phyloP scores from a whole-genome alignment of 2,888 invertebrate genomes.

The Lithophane leautieri region DNA sequence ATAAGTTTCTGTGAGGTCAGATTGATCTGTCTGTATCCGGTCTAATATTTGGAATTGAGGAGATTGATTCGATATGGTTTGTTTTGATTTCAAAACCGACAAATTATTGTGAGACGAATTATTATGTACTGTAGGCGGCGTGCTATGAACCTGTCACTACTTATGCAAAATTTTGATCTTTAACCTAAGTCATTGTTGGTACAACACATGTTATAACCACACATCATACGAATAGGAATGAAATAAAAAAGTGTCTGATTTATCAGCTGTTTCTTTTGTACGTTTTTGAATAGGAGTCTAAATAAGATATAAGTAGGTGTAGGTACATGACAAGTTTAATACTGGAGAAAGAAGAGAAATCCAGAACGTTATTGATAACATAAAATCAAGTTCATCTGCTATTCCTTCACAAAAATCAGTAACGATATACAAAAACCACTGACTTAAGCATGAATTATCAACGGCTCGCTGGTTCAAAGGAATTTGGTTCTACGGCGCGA shows the following conservation, averaged over 20 bases:
- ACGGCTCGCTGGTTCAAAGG: constrained; percentile 76
- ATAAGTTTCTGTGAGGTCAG: constrained; percentile 65
- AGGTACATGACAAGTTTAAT: not conserved
- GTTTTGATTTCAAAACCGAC: constrained; percentile 46
- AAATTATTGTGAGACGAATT: constrained; percentile 42
- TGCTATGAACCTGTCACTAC: constrained; percentile 37
- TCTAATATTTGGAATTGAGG: constrained; percentile 61
- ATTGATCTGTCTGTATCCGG: constrained; percentile 59
- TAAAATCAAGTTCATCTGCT: not conserved
- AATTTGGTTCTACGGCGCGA: constrained; percentile 79
- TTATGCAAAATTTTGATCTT: constrained; percentile 41
- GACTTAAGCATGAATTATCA: constrained; percentile 77
- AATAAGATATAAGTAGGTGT: not conserved
- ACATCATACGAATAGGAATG: constrained; percentile 1
- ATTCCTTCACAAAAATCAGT: constrained; percentile 22
- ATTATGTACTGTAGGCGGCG: constrained; percentile 53
- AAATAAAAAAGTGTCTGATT: not conserved
- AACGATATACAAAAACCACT: constrained; percentile 50
- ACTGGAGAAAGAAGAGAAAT: not conserved
- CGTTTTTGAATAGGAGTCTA: not conserved
- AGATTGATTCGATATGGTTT: constrained; percentile 66
- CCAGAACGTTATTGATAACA: not conserved
- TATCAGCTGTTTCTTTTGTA: not conserved
- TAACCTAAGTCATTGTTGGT: constrained; percentile 41
- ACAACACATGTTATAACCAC: not conserved